phyloP scores from a whole-genome alignment of 2,888 invertebrate species.

The Leucania comma region DNA sequence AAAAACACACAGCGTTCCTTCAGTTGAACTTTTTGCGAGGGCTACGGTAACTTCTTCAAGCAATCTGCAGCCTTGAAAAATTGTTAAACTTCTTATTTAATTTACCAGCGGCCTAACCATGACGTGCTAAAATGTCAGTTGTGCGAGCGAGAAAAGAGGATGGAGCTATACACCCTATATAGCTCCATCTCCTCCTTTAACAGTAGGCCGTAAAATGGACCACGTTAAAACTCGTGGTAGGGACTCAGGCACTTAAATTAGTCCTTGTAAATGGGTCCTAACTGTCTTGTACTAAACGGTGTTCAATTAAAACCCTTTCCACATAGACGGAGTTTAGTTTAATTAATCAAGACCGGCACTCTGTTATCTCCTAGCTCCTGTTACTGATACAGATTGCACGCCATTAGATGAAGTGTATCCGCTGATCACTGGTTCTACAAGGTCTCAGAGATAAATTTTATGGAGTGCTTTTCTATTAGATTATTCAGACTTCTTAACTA shows the following conservation, averaged over 20 bases:
- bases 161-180: too few relatives aligned
- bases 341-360: constrained; percentile 23
- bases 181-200: too few relatives aligned
- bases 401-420: constrained; percentile 32
- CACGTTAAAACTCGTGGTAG: too few relatives aligned
- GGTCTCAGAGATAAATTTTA: constrained; percentile 26
- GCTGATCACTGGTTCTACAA: constrained; percentile 1
- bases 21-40: too few relatives aligned
- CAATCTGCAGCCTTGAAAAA: too few relatives aligned
- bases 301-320: not conserved
- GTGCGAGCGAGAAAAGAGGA: too few relatives aligned
- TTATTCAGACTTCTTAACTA: not conserved
- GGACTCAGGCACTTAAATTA: not conserved
- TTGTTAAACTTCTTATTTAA: not conserved
- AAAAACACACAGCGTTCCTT: too few relatives aligned
- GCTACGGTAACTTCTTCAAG: too few relatives aligned
- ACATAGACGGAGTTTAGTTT: constrained; percentile 5
- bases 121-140: too few relatives aligned
- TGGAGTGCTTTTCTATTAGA: not conserved
- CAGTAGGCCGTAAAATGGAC: too few relatives aligned
- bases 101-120: not conserved
- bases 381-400: constrained; percentile 42
- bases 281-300: not conserved
- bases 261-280: not conserved
- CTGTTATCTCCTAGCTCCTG: constrained; percentile 48